These are phyloP conservation scores for Orchesellides sinensis DNA, from an alignment of 2,888 invertebrate species.

Conservation along the genomic window DNA sequence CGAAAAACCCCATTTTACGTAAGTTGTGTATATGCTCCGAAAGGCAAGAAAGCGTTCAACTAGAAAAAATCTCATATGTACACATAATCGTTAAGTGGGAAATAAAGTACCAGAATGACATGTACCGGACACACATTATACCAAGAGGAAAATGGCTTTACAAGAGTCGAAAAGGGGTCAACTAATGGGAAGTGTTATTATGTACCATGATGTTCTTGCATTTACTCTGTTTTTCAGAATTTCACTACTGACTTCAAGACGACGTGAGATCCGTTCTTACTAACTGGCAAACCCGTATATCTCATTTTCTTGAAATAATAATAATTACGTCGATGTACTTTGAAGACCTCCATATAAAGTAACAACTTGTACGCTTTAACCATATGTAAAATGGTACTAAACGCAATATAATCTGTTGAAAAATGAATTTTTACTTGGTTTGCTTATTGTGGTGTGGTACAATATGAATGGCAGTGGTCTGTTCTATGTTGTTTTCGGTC, in stretches of 20 bases:
- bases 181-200: constrained; percentile 45
- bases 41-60: background rate
- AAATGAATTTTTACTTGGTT: background rate
- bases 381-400: too few relatives aligned
- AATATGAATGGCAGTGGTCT: too few relatives aligned
- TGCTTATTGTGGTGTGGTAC: background rate
- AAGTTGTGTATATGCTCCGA: background rate
- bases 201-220: background rate
- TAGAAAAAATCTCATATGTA: background rate
- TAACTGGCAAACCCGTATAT: constrained; percentile 7
- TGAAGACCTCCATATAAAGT: too few relatives aligned
- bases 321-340: too few relatives aligned
- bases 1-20: constrained; percentile 31
- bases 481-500: background rate
- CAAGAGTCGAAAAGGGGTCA: constrained; percentile 48
- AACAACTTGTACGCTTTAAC: too few relatives aligned
- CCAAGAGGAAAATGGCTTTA: background rate
- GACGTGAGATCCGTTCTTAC: constrained; percentile 48
- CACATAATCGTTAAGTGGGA: background rate
- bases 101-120: background rate
- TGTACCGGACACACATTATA: background rate
- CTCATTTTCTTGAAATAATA: constrained; percentile 1
- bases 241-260: constrained; percentile 13
- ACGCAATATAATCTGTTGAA: too few relatives aligned
- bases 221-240: constrained; percentile 28